Evolutionary conservation across 2,797 vertebrate species (phyloP).

Genomic region (Clarias platycephalus): DNA sequence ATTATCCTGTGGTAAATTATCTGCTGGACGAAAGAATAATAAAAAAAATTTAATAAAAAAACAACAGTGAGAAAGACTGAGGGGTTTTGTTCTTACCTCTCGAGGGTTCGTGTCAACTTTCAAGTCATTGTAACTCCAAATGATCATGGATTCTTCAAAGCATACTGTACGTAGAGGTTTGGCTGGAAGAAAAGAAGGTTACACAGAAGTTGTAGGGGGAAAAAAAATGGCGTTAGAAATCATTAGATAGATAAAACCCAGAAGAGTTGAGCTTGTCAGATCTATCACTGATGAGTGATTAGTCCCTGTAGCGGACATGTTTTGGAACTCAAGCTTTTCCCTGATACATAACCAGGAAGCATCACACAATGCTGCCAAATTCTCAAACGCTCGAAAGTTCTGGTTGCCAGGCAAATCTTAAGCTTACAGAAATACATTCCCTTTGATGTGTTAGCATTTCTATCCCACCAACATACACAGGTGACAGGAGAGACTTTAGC

Average conservation of each 20-base stretch:
- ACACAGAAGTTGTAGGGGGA: neutral
- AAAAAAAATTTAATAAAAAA: neutral
- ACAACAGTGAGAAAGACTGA: neutral
- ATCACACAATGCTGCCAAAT: neutral
- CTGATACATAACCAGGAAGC: neutral
- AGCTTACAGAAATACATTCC: too few relatives aligned
- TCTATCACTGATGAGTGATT: neutral
- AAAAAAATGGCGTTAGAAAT: neutral
- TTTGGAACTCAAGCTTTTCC: neutral
- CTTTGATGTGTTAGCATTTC: neutral
- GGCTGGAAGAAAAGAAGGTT: neutral
- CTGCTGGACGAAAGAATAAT: conserved; percentile 39
- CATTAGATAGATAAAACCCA: neutral
- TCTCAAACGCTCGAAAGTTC: neutral
- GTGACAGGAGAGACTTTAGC: neutral
- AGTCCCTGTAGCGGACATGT: neutral
- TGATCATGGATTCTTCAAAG: neutral
- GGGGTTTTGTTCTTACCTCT: neutral
- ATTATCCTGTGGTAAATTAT: conserved; percentile 49
- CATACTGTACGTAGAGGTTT: neutral
- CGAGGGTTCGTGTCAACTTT: neutral
- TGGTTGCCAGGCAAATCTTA: neutral
- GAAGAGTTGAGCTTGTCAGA: neutral
- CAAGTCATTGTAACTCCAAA: neutral
- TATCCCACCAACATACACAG: neutral